Base-by-base conservation (phyloP, 92 coral and sea anemone genomes). In the Chrysogorgia sp. region DNA sequence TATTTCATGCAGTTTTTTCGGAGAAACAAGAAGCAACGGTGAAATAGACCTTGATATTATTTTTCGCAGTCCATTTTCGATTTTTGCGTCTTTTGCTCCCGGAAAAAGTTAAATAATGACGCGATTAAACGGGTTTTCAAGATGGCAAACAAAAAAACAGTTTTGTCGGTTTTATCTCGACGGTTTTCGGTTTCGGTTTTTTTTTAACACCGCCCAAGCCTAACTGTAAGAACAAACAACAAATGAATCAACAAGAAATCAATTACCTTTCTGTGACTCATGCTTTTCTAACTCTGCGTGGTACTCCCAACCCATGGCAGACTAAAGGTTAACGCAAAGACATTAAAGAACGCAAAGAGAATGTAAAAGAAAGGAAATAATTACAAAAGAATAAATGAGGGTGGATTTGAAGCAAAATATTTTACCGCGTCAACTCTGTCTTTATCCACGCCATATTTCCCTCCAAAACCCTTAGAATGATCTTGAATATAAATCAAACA, bases 391-490 rank as follows among this genome's bases (percentile, higher is more conserved):
- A 90, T 30, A 1, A 63, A 83, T 33, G 21, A 33, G 32, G 13
- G 19, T 50, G 10, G 8, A 13, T 40, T 28, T 32, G 49, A 45
- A 29, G n/a, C n/a, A 22, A 17, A 22, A 22, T 45, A 43, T 48
- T 40, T 45, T 29, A 34, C 98, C 87, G 91, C 81, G 83, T 93
- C 98, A 79, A 86, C 86, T 81, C 97, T 85, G 77, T 93, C 96
- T 56, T 86, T 88, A 82, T 93, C 86, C 22, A 93, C 92, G 60
- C 98, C 98, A 91, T 89, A 93, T 79, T 93, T 93, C 23, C 98
- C 98, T 37, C 98, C 98, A 70, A 91, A 93, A 24, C 98, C 98
- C 74, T 89, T 88, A 7, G 96, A 91, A 31, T 96, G 91, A 77
- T 93, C 92, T 68, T 90, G 87, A 23, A 84, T 84, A 32, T n/a